Base-by-base conservation (phyloP, 1,140 invertebrate species). In the Thalassaphorura encarpata region DNA sequence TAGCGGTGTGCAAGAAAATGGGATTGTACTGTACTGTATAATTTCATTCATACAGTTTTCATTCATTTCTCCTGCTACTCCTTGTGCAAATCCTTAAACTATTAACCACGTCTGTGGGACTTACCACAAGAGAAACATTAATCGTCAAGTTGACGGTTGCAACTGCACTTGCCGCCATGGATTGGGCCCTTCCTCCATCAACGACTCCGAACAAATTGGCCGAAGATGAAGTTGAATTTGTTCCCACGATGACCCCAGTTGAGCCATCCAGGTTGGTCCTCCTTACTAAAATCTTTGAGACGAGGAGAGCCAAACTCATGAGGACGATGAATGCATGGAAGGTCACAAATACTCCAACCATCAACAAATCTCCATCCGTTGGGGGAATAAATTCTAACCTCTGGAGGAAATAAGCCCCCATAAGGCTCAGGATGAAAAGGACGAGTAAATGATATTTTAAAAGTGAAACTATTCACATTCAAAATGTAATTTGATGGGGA, bases 401-500 rank as follows among this genome's bases (percentile, higher is more conserved):
- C 6, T 29, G 11, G 18, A 51, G 23, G 3, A 51, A 27, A 27
- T 51, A 51, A 29, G 29, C 11, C 8, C 48, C 48, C 48, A 51
- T 51, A 4, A 51, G 33, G 23, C 48, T 51, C 31, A 51, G 23
- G 8, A 51, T 26, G 13, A 51, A 36, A 13, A 51, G 11, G 8
- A 51, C 48, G 21, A 51, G 48, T 5, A 51, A 29, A 27, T 51
- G 48, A 21, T 51, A 51, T 29, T 51, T 51, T 6, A 51, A 21
- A 6, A 51, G 48, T n/a, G 31, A 26, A 33, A 5, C 21, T 27
- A 19, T 51, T 51, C 4, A 51, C 28, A 23, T 51, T 51, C 28
- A 51, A 19, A 5, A 51, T n/a, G 31, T 51, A 40, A 41, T 52
- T 52, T 41, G 50, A 52, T 28, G 50, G 50, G 26, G 21, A 41